These are phyloP conservation scores for Crotalus viridis DNA, from an alignment of 2,113 vertebrate species.

Conservation along the genomic window DNA sequence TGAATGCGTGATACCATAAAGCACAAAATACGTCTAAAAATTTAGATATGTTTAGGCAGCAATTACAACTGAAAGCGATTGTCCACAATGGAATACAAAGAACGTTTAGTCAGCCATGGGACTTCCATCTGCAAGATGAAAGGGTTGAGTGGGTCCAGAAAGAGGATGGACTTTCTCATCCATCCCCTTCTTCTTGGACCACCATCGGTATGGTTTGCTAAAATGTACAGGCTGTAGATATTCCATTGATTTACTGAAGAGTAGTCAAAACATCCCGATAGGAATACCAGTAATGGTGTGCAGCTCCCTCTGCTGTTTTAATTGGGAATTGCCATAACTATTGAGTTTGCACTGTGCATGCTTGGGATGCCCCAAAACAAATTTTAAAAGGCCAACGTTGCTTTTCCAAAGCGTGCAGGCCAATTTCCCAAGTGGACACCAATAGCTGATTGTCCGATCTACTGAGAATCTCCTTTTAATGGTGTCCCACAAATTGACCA, in stretches of 20 bases:
- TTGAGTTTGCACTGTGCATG: too few relatives aligned
- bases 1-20: neutral
- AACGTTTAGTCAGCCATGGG: neutral
- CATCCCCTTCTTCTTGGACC: neutral
- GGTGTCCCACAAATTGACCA: neutral
- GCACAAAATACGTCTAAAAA: neutral
- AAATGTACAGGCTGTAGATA: neutral
- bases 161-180: neutral
- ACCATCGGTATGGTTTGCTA: neutral
- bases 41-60: neutral
- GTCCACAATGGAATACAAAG: neutral
- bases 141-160: neutral
- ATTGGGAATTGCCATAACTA: neutral
- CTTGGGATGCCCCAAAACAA: neutral
- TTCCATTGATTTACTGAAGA: neutral
- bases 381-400: neutral
- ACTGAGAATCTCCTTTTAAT: neutral
- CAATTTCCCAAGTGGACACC: neutral
- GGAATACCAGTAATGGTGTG: neutral
- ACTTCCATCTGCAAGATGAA: neutral
- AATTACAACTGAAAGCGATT: neutral
- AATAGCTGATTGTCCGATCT: neutral
- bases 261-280: neutral
- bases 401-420: neutral
- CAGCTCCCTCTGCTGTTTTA: constrained; percentile 3